phyloP scores from a whole-genome alignment of 2,113 vertebrate genomes.

The Halichoerus grypus region DNA sequence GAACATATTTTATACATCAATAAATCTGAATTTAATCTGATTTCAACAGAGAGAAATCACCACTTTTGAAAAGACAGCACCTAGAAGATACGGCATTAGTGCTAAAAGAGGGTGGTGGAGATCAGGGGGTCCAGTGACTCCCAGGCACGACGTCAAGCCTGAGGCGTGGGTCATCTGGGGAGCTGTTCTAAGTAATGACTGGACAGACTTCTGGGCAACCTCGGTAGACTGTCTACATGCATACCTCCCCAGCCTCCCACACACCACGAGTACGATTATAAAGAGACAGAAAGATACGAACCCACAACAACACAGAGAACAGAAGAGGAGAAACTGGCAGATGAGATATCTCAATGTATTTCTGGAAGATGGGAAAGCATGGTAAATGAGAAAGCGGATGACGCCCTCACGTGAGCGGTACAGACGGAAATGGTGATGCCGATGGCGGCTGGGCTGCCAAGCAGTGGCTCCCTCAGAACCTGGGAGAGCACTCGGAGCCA shows the following conservation, averaged over 20 bases:
- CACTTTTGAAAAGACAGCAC: background rate
- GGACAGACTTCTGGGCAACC: background rate
- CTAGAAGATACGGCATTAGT: background rate
- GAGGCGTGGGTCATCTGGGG: background rate
- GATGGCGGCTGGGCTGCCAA: background rate
- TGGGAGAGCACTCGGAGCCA: background rate
- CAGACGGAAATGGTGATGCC: background rate
- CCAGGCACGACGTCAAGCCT: background rate
- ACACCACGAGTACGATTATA: background rate
- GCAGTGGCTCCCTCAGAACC: background rate
- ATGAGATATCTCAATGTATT: background rate
- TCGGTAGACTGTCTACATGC: rapidly evolving
- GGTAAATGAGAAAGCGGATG: background rate
- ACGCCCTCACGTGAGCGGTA: background rate
- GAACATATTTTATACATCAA: background rate
- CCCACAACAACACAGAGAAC: background rate
- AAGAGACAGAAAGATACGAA: background rate
- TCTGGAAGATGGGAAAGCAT: background rate
- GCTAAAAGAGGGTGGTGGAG: background rate
- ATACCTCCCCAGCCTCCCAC: background rate
- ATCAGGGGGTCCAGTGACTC: background rate
- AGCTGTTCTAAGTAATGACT: background rate
- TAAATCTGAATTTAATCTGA: background rate
- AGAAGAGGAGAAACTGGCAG: background rate
- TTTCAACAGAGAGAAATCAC: background rate